A percentile compares a stretch with the other conserved stretches of the same genome.
These are phyloP conservation scores for Spatulosminthurus flaviceps DNA, from an alignment of 2,888 invertebrate genomes.

Conservation along the genomic window DNA sequence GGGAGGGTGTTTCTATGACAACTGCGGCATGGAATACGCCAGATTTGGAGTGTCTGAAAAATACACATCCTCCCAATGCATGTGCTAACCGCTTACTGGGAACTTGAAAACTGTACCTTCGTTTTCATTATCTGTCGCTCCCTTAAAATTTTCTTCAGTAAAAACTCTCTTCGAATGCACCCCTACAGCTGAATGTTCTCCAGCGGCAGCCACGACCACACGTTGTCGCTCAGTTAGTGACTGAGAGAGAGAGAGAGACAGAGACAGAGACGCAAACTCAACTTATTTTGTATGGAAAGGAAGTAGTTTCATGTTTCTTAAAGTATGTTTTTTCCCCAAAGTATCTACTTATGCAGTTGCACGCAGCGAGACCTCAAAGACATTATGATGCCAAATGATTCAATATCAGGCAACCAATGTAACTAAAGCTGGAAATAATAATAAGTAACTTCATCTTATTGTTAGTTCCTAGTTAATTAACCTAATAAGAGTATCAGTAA, in stretches of 20 bases:
- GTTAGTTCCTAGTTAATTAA: conserved; percentile 2
- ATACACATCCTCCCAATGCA: conserved; percentile 28
- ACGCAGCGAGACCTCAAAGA: neutral
- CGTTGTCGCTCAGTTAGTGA: neutral
- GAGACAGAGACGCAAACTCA: no score
- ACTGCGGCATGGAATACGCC: conserved; percentile 28
- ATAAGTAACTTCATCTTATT: neutral
- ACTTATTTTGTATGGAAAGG: neutral
- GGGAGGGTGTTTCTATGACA: conserved; percentile 42
- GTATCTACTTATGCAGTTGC: neutral
- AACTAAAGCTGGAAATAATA: neutral
- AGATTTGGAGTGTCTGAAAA: conserved; percentile 21
- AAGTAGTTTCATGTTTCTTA: neutral
- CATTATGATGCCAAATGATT: neutral
- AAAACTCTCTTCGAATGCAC: conserved; percentile 9
- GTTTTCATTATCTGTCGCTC: conserved; percentile 30
- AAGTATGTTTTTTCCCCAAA: neutral
- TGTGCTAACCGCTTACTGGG: conserved; percentile 24
- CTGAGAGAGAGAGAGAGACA: no score
- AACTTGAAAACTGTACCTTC: conserved; percentile 32
- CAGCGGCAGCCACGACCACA: neutral
- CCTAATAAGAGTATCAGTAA: conserved; percentile 20
- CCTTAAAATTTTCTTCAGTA: conserved; percentile 12
- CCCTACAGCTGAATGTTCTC: conserved; percentile 13
- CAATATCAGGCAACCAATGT: neutral